phyloP scores from a whole-genome alignment of 1,140 invertebrate genomes.

The Paraescarpia echinospica region DNA sequence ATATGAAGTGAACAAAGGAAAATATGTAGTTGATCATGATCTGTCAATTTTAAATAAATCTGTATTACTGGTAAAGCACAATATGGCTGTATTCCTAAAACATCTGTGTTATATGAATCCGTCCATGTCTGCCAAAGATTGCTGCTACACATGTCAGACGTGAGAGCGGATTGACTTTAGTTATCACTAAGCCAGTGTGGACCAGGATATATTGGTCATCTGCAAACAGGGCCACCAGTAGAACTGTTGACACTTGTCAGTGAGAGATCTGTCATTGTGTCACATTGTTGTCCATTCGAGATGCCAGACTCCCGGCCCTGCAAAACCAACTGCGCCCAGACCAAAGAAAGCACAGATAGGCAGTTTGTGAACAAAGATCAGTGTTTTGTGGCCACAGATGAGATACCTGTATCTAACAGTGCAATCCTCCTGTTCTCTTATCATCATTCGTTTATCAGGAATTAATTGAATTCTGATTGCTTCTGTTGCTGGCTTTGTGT shows the following conservation, averaged over 20 bases:
- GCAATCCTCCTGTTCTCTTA: constrained; percentile 4
- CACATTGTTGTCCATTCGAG: neutral
- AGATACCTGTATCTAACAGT: neutral
- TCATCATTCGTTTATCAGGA: neutral
- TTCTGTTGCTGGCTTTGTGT: neutral
- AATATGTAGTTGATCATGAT: too few relatives aligned
- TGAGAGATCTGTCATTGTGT: neutral
- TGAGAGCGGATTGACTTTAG: neutral
- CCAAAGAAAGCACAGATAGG: neutral
- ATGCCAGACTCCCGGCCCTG: neutral
- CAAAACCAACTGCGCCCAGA: neutral
- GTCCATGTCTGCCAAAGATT: neutral
- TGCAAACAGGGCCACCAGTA: neutral
- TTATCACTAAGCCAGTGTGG: neutral
- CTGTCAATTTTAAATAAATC: too few relatives aligned
- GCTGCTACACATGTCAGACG: neutral
- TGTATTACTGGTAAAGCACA: too few relatives aligned
- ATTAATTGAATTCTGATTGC: constrained; percentile 2
- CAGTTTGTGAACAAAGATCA: neutral
- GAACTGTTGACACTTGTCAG: neutral
- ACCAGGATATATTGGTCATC: neutral
- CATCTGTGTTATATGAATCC: too few relatives aligned
- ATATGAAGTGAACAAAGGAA: too few relatives aligned
- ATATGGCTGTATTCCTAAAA: too few relatives aligned
- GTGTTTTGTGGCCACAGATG: neutral